Evolutionary conservation across 2,113 vertebrate genomes (phyloP).

Genomic region (Heterocephalus glaber): DNA sequence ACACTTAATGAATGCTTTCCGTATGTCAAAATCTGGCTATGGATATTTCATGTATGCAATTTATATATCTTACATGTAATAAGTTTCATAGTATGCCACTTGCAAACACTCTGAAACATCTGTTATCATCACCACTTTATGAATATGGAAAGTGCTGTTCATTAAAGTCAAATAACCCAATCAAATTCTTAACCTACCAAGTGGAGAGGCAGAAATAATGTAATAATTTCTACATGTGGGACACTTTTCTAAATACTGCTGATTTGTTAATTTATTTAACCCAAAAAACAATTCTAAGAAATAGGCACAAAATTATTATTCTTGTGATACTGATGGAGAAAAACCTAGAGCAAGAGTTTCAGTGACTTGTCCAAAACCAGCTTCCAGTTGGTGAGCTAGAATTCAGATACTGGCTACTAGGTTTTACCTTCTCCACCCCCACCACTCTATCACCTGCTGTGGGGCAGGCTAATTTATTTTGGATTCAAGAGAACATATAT

Average conservation of each 20-base stretch:
- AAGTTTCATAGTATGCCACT: not conserved
- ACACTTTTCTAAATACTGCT: not conserved
- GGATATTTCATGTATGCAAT: not conserved
- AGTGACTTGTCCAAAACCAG: not conserved
- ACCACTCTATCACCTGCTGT: not conserved
- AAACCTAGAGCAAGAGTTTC: not conserved
- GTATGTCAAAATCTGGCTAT: not conserved
- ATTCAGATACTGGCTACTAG: not conserved
- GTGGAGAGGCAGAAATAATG: not conserved
- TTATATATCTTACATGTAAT: constrained; percentile 7
- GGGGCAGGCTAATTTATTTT: not conserved
- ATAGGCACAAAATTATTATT: not conserved
- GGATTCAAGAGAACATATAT: not conserved
- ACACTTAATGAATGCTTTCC: not conserved
- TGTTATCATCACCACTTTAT: not conserved
- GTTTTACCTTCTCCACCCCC: not conserved
- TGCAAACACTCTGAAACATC: not conserved
- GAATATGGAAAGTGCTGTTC: not conserved
- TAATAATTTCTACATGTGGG: not conserved
- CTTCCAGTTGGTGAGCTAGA: not conserved
- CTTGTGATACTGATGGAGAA: not conserved
- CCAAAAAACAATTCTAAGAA: not conserved
- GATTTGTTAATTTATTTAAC: not conserved
- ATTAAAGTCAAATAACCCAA: not conserved
- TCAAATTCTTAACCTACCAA: not conserved